Conservation (phyloP, 2,888 invertebrate species). For the Polyommatus icarus region DNA sequence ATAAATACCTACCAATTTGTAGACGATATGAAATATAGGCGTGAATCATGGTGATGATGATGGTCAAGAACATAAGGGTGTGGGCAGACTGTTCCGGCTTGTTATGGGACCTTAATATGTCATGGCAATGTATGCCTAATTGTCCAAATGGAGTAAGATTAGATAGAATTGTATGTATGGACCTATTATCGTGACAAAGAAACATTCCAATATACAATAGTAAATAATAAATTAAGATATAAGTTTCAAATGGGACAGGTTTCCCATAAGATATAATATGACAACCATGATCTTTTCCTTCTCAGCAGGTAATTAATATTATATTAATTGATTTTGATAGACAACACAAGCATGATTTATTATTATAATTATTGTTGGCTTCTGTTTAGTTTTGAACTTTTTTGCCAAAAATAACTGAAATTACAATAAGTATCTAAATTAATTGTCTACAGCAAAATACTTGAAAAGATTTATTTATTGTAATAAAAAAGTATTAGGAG, state of each 20-base stretch:
- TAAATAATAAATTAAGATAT: not conserved
- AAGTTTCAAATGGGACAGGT: not conserved
- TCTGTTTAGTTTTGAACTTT: not conserved
- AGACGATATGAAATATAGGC: not conserved
- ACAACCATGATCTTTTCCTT: not conserved
- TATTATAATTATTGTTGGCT: not conserved
- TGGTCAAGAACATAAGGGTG: not conserved
- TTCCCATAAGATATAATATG: not conserved
- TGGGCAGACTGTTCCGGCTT: not conserved
- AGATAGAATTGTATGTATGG: not conserved
- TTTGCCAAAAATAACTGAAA: no score
- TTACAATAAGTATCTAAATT: not conserved
- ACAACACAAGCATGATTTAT: not conserved
- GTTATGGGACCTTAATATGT: not conserved
- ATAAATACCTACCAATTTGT: not conserved
- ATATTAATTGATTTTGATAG: not conserved
- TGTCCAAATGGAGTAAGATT: not conserved
- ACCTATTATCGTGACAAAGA: not conserved
- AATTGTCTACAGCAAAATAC: not conserved
- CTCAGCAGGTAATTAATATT: not conserved
- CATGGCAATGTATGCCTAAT: not conserved
- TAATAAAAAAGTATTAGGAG: no score
- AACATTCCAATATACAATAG: not conserved
- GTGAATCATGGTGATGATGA: not conserved
- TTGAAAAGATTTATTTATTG: not conserved